Conservation (phyloP, 2,888 invertebrate species). For the Danaus chrysippus region DNA sequence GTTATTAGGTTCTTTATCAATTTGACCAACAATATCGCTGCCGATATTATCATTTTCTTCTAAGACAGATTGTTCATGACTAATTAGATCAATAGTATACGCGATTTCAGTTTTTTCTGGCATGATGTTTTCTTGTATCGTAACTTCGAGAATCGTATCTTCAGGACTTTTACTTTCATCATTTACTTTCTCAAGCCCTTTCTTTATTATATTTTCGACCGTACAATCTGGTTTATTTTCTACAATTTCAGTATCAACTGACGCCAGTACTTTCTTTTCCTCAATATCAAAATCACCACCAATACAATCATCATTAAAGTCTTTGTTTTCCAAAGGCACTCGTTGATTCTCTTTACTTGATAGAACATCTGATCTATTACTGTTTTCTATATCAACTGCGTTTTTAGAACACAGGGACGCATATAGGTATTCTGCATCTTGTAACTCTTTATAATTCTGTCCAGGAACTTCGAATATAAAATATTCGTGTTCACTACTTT, state of each 20-base stretch:
- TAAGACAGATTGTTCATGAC: conserved; percentile 4
- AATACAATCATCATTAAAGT: not conserved
- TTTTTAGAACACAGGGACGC: conserved; percentile 13
- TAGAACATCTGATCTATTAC: not conserved
- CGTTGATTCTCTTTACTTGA: not conserved
- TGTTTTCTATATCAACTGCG: not conserved
- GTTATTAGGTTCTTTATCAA: not conserved
- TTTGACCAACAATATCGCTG: conserved; percentile 7
- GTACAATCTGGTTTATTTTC: not conserved
- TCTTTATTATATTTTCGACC: not conserved
- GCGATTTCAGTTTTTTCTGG: conserved; percentile 16
- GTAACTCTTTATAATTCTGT: conserved; percentile 48
- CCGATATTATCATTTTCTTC: not conserved
- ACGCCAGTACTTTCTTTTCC: not conserved
- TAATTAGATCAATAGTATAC: conserved; percentile 17
- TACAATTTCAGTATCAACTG: not conserved
- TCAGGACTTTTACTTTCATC: not conserved
- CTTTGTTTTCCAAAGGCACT: not conserved
- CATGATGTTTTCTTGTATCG: conserved; percentile 19
- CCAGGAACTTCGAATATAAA: conserved; percentile 34
- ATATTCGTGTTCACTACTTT: not conserved
- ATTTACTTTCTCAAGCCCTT: not conserved
- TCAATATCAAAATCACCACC: not conserved
- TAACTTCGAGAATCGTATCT: conserved; percentile 15
- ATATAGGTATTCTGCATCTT: conserved; percentile 41